phyloP scores from a whole-genome alignment of 2,797 vertebrate genomes.

The Alfaro cultratus region DNA sequence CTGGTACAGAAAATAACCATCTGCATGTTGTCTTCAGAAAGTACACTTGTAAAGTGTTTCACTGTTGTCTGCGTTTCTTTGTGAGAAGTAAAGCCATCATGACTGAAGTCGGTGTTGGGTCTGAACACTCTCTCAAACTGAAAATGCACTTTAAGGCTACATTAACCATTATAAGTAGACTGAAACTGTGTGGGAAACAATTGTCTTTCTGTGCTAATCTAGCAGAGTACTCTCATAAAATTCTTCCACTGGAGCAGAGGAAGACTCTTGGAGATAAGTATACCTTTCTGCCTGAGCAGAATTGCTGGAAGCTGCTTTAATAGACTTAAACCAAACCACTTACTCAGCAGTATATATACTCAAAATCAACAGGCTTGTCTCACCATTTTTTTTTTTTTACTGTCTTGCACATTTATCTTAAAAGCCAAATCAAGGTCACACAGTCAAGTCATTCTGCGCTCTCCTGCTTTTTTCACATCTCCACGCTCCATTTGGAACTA shows the following conservation, averaged over 20 bases:
- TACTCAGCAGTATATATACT: conserved; percentile 19
- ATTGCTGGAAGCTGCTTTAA: conserved; percentile 28
- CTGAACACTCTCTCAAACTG: not conserved
- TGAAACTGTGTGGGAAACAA: conserved; percentile 2
- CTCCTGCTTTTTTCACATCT: conserved; percentile 59
- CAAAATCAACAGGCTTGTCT: conserved; percentile 36
- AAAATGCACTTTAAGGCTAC: not conserved
- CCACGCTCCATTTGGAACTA: conserved; percentile 59
- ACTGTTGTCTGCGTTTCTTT: not conserved
- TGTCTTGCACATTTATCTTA: conserved; percentile 49
- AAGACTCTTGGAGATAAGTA: conserved; percentile 17
- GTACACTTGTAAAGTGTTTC: not conserved
- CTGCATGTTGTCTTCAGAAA: not conserved
- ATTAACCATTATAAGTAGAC: not conserved
- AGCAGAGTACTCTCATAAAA: conserved; percentile 8
- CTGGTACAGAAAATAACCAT: not conserved
- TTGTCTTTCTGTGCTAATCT: not conserved
- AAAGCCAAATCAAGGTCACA: conserved; percentile 71
- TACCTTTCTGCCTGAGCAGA: conserved; percentile 17
- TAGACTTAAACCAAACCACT: conserved; percentile 20
- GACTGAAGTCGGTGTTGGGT: not conserved
- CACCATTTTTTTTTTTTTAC: conserved; percentile 14
- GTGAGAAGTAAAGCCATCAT: not conserved
- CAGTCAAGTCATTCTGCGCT: conserved; percentile 46
- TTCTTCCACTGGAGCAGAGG: not conserved